A percentile compares a stretch with the other conserved stretches of the same genome.
Conservation (phyloP, 2,113 vertebrate genomes). For the Empidonax alnorum region DNA sequence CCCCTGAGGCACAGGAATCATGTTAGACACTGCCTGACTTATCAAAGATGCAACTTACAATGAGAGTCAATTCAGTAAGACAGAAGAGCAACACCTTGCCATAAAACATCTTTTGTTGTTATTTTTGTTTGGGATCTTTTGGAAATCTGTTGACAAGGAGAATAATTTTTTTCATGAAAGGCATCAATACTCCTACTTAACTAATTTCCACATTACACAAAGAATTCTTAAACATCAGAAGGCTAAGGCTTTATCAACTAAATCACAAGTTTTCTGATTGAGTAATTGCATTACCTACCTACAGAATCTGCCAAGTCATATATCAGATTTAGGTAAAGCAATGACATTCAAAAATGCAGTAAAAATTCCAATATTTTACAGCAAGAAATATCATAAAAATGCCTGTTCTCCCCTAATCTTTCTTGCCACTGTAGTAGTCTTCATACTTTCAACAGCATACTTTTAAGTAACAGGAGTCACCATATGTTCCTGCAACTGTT, state of each 20-base stretch:
- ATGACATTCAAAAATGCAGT: background rate
- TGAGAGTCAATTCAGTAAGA: background rate
- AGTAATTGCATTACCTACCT: background rate
- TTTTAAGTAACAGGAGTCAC: background rate
- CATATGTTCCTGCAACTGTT: background rate
- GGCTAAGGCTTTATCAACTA: background rate
- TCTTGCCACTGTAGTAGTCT: background rate
- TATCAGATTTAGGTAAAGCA: background rate
- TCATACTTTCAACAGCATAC: background rate
- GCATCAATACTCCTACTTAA: background rate
- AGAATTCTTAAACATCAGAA: rapidly evolving
- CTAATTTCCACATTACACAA: background rate
- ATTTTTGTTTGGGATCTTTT: background rate
- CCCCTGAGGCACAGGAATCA: rapidly evolving
- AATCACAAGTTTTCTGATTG: background rate
- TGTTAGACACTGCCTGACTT: background rate
- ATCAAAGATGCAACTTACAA: background rate
- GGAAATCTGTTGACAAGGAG: background rate
- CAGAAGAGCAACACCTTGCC: background rate
- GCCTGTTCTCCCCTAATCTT: background rate
- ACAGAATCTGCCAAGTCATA: background rate
- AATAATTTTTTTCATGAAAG: background rate
- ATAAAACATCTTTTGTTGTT: background rate
- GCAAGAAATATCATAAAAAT: background rate
- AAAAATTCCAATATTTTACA: background rate